Evolutionary conservation across 2,888 invertebrate genomes (phyloP).

Genomic region (Gibbula magus): DNA sequence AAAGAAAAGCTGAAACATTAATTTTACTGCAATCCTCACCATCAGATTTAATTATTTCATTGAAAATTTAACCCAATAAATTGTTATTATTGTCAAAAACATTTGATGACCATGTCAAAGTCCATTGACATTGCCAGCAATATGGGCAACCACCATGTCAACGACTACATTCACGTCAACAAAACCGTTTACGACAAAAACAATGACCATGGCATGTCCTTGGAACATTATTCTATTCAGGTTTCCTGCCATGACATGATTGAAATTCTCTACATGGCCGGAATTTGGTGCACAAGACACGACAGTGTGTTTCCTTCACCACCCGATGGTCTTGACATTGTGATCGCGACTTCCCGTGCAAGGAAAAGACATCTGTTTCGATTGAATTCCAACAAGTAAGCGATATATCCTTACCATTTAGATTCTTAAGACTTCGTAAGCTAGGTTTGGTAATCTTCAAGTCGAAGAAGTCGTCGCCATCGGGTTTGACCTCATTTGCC

Average conservation of each 20-base stretch:
- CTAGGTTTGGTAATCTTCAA: neutral
- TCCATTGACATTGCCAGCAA: constrained; percentile 11
- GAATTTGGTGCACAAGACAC: neutral
- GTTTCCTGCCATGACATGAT: neutral
- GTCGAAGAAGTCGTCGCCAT: constrained; percentile 15
- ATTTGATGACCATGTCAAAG: neutral
- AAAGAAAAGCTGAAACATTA: neutral
- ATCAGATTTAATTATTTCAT: neutral
- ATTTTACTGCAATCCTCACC: neutral
- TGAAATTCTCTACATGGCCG: neutral
- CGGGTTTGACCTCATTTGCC: constrained; percentile 14
- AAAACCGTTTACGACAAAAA: neutral
- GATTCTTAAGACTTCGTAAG: constrained; percentile 8
- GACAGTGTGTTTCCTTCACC: neutral
- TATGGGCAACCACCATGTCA: constrained; percentile 20
- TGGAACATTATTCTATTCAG: constrained; percentile 1
- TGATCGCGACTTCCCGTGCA: neutral
- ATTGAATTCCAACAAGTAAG: neutral
- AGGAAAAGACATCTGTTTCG: neutral
- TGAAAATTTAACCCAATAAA: neutral
- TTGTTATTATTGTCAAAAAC: neutral
- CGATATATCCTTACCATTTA: neutral
- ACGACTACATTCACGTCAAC: neutral
- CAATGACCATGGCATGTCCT: neutral
- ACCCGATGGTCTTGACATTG: constrained; percentile 7